Evolutionary conservation across 2,888 invertebrate species (phyloP).

Genomic region (Blera fallax): DNA sequence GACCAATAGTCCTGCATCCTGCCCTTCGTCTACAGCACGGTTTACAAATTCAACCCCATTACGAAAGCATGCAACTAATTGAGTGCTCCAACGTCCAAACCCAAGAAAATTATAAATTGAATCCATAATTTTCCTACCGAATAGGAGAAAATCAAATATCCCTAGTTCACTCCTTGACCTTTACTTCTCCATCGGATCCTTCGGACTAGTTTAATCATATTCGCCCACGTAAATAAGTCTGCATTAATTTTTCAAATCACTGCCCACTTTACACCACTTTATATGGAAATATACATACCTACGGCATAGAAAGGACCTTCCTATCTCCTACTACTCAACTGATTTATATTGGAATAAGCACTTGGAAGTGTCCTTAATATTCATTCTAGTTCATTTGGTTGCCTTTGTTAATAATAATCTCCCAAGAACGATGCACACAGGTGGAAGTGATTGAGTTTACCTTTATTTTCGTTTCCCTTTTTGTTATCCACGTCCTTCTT

Average conservation of each 20-base stretch:
- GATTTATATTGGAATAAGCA: constrained; percentile 43
- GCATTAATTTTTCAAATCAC: constrained; percentile 58
- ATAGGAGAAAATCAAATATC: neutral
- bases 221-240: constrained; percentile 12
- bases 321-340: neutral
- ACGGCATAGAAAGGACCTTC: neutral
- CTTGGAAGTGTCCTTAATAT: constrained; percentile 61
- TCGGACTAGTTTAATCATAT: constrained; percentile 27
- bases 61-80: too few species aligned
- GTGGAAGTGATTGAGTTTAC: constrained; percentile 69
- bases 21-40: too few species aligned
- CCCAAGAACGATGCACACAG: constrained; percentile 45
- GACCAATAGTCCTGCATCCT: too few species aligned
- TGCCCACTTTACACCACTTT: constrained; percentile 29
- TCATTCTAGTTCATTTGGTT: constrained; percentile 66
- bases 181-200: neutral
- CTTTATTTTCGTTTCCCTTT: constrained; percentile 1
- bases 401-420: constrained; percentile 59
- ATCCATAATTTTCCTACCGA: neutral
- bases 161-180: neutral
- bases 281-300: neutral
- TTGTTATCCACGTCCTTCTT: neutral
- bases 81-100: neutral
- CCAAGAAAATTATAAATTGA: constrained; percentile 10
- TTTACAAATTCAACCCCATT: too few species aligned